Base-by-base conservation (phyloP, 1,140 invertebrate species). In the Micrasema longulum region DNA sequence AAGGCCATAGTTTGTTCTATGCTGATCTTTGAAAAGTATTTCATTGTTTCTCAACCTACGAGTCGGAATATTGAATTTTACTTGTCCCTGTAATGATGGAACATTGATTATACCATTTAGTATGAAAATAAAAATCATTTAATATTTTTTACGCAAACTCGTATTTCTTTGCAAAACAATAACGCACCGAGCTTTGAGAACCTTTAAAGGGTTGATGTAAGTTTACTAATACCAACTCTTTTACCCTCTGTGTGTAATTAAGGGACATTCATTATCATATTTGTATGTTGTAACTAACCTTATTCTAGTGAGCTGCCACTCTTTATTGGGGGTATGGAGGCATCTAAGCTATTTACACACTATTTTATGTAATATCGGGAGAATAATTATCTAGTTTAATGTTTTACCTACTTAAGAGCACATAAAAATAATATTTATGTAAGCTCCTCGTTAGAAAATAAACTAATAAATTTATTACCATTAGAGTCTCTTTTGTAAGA, bases 341-440 rank as follows among this genome's bases (percentile, higher is more conserved):
- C 38, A 26, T 16, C 38, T 70, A 70, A 70, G 66, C 70, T 60
- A 74, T 74, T 74, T 74, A 74, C 68, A 74, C 66, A 74, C 69
- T 72, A 31, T 73, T 73, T 68, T 38, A 63, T 48, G 48, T 45
- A 74, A 69, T 62, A 74, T 67, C 70, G 45, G 14, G 68, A 12
- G 63, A 74, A 74, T 74, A 71, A 74, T 50, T 31, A 57, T 16
- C 65, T 35, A 64, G 65, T 57, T 73, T 69, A 69, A 48, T 50
- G 35, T 66, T 18, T 38, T 20, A 35, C 26, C 22, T 23, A 50
- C 18, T 23, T 48, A 31, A 23, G 10, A 14, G 9, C 22, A 14
- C 14, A 31, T 47, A 45, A 66, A 50, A 31, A 66, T 35, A 23
- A 66, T 66, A 36, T 48, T 23, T 66, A 41, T 11, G 22, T 63